A percentile compares a stretch with the other conserved stretches of the same genome.
Conservation (phyloP, 2,113 vertebrate species). For the Sturnus vulgaris region DNA sequence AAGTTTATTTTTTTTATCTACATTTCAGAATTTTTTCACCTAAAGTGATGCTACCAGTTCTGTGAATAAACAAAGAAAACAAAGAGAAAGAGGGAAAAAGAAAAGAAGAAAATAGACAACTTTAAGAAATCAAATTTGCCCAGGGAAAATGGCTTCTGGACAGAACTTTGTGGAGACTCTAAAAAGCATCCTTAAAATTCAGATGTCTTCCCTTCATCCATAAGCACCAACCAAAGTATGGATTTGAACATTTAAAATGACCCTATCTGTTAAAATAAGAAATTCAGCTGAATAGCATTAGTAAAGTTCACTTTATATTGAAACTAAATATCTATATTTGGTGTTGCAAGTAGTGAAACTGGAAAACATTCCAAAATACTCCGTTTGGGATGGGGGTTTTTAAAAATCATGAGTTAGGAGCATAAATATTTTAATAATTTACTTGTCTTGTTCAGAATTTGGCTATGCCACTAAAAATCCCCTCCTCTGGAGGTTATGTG, state of each 20-base stretch:
- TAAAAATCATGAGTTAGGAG: fast-evolving
- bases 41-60: neutral
- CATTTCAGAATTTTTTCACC: neutral
- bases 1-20: neutral
- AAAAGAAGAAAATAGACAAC: neutral
- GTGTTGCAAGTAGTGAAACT: neutral
- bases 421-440: neutral
- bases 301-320: neutral
- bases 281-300: neutral
- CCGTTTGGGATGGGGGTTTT: fast-evolving
- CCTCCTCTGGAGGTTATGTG: neutral
- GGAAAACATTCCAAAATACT: neutral
- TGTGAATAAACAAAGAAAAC: neutral
- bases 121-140: neutral
- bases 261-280: neutral
- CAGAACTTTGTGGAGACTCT: neutral
- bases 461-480: neutral
- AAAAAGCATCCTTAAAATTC: neutral
- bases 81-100: neutral
- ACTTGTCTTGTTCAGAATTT: neutral
- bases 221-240: neutral
- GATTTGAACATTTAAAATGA: neutral
- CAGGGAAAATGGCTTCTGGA: neutral
- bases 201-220: neutral
- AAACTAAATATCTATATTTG: neutral